Percentiles rank a stretch among this genome's conserved stretches.
These are phyloP conservation scores for Brachyptera risi DNA, from an alignment of 2,888 invertebrate species.

Conservation along the genomic window DNA sequence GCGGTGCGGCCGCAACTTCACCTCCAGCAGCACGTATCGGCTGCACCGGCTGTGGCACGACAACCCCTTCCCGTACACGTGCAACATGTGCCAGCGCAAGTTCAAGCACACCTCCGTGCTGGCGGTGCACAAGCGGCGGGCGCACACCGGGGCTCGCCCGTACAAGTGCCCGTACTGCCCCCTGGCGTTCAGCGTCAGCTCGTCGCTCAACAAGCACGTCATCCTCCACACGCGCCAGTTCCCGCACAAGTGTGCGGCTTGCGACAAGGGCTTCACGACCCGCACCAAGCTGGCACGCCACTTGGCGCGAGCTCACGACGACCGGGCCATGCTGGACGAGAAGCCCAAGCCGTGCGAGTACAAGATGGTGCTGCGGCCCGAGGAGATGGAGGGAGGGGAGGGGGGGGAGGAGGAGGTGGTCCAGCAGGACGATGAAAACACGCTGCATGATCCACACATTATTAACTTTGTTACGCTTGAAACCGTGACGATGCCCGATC, in stretches of 20 bases:
- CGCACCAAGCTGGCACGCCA: constrained; percentile 34
- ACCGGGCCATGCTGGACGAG: constrained; percentile 26
- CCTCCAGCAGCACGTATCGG: constrained; percentile 34
- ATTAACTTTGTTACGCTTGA: too few species aligned
- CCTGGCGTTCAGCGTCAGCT: constrained; percentile 45
- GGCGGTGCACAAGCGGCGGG: constrained; percentile 43
- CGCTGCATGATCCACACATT: too few species aligned
- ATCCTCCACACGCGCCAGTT: constrained; percentile 36
- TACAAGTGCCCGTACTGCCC: constrained; percentile 47
- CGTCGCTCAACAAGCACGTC: constrained; percentile 46
- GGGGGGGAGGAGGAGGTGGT: too few species aligned
- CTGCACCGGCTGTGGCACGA: constrained; percentile 36
- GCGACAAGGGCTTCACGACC: constrained; percentile 32
- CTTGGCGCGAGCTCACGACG: constrained; percentile 31
- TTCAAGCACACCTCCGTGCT: constrained; percentile 35
- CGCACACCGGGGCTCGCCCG: constrained; percentile 46
- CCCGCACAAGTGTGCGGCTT: constrained; percentile 33
- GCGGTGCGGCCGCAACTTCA: constrained; percentile 35
- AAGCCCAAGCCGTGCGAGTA: constrained; percentile 29
- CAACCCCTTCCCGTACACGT: constrained; percentile 35
- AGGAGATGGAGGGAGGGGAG: constrained; percentile 19
- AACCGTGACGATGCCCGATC: too few species aligned
- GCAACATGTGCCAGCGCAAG: constrained; percentile 33
- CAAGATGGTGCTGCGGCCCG: constrained; percentile 32
- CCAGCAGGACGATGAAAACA: too few species aligned